Percentiles rank a stretch among this genome's conserved stretches.
phyloP scores from a whole-genome alignment of 1,140 invertebrate species.

The Calosoma granatense region DNA sequence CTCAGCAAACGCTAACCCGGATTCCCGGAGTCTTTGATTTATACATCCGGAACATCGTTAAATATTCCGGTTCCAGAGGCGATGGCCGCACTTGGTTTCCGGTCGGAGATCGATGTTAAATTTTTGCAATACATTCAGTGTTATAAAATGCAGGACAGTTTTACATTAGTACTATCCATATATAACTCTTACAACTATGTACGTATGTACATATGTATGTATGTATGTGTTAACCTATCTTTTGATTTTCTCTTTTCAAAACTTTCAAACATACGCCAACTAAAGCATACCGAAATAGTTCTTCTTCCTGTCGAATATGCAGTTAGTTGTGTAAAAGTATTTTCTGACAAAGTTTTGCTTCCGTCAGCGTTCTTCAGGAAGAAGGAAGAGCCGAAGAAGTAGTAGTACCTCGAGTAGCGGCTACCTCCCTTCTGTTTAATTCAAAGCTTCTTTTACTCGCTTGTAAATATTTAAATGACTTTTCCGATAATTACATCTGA shows the following conservation, averaged over 20 bases:
- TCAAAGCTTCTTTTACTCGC: not conserved
- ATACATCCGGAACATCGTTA: slow-evolving; percentile 21
- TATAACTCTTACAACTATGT: too few species aligned
- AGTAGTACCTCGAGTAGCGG: not conserved
- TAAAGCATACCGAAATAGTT: not conserved
- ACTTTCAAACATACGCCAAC: too few species aligned
- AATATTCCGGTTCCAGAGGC: slow-evolving; percentile 24
- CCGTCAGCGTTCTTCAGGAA: too few species aligned
- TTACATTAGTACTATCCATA: not conserved
- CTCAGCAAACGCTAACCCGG: slow-evolving; percentile 23
- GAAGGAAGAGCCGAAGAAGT: too few species aligned
- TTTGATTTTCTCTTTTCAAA: too few species aligned
- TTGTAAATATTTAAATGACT: not conserved
- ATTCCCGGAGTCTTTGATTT: slow-evolving; percentile 22
- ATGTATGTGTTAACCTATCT: too few species aligned
- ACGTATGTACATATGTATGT: too few species aligned
- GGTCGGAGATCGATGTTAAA: slow-evolving; percentile 4
- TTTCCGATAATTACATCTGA: not conserved
- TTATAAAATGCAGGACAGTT: not conserved
- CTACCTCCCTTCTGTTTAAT: not conserved
- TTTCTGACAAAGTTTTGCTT: too few species aligned
- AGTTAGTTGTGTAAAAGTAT: too few species aligned
- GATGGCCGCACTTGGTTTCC: slow-evolving; percentile 4
- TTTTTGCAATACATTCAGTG: slow-evolving; percentile 6
- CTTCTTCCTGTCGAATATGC: not conserved